phyloP scores from a whole-genome alignment of 1,140 invertebrate species.

The Elymnias hypermnestra region DNA sequence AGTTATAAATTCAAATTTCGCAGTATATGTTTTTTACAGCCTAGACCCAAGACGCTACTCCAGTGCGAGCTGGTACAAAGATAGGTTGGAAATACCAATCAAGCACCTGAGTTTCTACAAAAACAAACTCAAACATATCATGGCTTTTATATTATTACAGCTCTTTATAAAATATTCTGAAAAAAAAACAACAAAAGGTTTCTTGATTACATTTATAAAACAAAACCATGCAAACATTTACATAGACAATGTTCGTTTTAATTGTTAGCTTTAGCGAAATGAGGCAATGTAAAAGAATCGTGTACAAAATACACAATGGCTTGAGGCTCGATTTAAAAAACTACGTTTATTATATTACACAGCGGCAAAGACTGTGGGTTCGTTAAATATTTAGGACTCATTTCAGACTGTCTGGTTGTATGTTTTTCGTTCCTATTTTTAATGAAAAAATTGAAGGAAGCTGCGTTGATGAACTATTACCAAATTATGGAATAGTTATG shows the following conservation, averaged over 20 bases:
- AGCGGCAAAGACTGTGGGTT: background rate
- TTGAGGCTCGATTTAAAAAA: slow-evolving; percentile 15
- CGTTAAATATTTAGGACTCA: slow-evolving; percentile 7
- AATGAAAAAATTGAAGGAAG: too few relatives aligned
- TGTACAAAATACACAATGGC: slow-evolving; percentile 17
- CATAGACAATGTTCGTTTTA: slow-evolving; percentile 23
- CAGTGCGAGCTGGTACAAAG: too few relatives aligned
- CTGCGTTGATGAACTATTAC: too few relatives aligned
- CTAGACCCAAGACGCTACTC: too few relatives aligned
- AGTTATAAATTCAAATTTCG: too few relatives aligned
- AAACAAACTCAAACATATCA: too few relatives aligned
- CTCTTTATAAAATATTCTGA: too few relatives aligned
- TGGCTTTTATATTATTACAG: too few relatives aligned
- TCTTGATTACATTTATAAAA: slow-evolving; percentile 11
- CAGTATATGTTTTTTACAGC: too few relatives aligned
- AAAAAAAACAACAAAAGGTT: background rate
- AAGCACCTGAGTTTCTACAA: too few relatives aligned
- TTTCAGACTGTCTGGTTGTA: slow-evolving; percentile 3
- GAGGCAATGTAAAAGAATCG: slow-evolving; percentile 19
- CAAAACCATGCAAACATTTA: slow-evolving; percentile 17
- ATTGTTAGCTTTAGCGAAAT: slow-evolving; percentile 21
- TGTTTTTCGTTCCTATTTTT: background rate
- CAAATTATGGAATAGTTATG: too few relatives aligned
- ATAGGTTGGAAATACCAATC: too few relatives aligned
- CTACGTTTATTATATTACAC: background rate